Conservation (phyloP, 1,140 invertebrate species). For the Medauroidea extradentata region DNA sequence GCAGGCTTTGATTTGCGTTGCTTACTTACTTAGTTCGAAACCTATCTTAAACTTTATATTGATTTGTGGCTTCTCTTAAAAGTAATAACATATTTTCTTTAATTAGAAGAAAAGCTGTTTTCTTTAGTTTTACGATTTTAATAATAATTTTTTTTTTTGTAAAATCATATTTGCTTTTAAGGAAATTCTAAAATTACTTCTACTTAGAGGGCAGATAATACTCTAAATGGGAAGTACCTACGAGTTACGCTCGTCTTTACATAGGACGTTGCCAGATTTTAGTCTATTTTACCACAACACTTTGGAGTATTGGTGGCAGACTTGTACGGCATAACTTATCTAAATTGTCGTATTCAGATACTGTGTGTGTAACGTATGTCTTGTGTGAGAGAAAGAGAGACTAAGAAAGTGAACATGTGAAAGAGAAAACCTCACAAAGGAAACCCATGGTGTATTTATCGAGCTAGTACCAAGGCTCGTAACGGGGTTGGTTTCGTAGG, state of each 20-base stretch:
- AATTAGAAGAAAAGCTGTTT: constrained; percentile 14
- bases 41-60: constrained; percentile 14
- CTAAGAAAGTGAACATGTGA: constrained; percentile 12
- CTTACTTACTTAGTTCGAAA: constrained; percentile 16
- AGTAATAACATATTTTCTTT: constrained; percentile 11
- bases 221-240: constrained; percentile 15
- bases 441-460: neutral
- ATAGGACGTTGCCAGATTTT: constrained; percentile 3
- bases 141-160: constrained; percentile 2
- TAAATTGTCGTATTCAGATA: neutral
- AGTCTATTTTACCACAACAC: neutral
- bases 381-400: constrained; percentile 5
- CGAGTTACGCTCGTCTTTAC: constrained; percentile 8
- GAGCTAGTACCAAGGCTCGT: neutral
- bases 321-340: neutral
- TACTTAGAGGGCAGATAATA: constrained; percentile 11
- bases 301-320: neutral
- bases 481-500: neutral
- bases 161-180: constrained; percentile 14
- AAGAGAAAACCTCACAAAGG: constrained; percentile 10
- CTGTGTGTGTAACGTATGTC: too few relatives aligned
- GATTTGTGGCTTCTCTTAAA: constrained; percentile 16
- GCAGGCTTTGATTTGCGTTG: constrained; percentile 16
- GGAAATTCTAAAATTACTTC: constrained; percentile 16
- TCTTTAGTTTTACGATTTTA: constrained; percentile 8